These are phyloP conservation scores for Coendou prehensilis DNA, from an alignment of 2,797 vertebrate genomes.

Conservation along the genomic window DNA sequence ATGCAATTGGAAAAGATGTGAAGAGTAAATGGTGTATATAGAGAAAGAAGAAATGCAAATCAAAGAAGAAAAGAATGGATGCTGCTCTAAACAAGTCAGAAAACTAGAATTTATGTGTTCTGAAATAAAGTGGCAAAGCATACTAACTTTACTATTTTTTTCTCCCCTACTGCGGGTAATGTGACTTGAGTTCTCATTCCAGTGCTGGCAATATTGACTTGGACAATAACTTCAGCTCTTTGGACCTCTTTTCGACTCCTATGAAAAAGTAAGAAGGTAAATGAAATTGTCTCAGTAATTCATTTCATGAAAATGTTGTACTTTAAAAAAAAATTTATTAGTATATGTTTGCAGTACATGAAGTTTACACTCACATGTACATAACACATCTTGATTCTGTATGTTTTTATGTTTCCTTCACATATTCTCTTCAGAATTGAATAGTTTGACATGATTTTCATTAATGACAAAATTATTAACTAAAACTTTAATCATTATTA, in stretches of 20 bases:
- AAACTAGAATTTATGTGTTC: neutral
- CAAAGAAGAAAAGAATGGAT: neutral
- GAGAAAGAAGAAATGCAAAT: constrained; percentile 12
- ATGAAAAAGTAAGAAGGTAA: neutral
- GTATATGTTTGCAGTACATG: neutral
- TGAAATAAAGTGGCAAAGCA: neutral
- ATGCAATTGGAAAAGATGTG: neutral
- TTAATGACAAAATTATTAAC: neutral
- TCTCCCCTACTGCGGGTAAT: neutral
- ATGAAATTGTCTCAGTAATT: neutral
- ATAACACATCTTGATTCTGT: neutral
- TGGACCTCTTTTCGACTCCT: neutral
- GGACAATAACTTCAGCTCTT: neutral
- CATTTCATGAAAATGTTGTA: neutral
- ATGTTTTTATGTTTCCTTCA: neutral
- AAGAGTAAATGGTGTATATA: neutral
- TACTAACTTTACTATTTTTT: neutral
- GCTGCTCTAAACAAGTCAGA: neutral
- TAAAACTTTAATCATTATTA: neutral
- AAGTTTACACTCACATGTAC: neutral
- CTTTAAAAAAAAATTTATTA: neutral
- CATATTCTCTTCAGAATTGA: neutral
- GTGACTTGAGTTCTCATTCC: neutral
- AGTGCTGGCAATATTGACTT: neutral
- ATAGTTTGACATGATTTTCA: neutral